Evolutionary conservation across 2,888 invertebrate genomes (phyloP).

Genomic region (Eremobia ochroleuca): DNA sequence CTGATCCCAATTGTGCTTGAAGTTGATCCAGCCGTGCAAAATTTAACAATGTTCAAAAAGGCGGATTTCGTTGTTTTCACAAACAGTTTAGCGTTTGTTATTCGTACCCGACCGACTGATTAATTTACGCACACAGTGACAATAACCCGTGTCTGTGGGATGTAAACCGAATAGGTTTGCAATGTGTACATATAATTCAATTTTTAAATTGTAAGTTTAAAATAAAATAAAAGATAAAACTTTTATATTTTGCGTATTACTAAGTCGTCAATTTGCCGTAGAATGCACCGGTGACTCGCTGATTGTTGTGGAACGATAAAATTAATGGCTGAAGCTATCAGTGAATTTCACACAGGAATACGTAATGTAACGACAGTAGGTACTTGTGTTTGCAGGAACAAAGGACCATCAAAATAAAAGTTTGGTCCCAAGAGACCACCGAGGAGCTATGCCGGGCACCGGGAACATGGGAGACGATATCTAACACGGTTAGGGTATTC

Average conservation of each 20-base stretch:
- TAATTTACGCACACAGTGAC: no score
- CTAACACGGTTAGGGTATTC: background rate
- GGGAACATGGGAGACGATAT: background rate
- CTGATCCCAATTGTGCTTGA: no score
- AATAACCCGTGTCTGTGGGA: no score
- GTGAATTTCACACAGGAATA: conserved; percentile 7
- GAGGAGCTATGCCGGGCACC: no score
- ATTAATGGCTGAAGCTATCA: conserved; percentile 30
- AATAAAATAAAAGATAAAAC: conserved; percentile 5
- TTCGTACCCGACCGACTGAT: no score
- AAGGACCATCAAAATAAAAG: background rate
- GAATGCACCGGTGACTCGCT: background rate
- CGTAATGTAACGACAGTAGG: background rate
- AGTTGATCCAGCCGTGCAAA: no score
- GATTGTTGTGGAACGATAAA: conserved; percentile 2
- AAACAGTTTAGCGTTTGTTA: no score
- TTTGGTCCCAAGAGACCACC: background rate
- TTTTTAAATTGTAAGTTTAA: background rate
- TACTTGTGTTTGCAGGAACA: no score
- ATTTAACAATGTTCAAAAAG: no score
- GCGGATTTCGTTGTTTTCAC: no score
- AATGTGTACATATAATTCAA: background rate
- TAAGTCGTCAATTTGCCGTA: conserved; percentile 2
- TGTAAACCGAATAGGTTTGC: no score
- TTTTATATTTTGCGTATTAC: background rate